phyloP scores from a whole-genome alignment of 2,888 invertebrate species.

The Rhagophthalmus giganteus region DNA sequence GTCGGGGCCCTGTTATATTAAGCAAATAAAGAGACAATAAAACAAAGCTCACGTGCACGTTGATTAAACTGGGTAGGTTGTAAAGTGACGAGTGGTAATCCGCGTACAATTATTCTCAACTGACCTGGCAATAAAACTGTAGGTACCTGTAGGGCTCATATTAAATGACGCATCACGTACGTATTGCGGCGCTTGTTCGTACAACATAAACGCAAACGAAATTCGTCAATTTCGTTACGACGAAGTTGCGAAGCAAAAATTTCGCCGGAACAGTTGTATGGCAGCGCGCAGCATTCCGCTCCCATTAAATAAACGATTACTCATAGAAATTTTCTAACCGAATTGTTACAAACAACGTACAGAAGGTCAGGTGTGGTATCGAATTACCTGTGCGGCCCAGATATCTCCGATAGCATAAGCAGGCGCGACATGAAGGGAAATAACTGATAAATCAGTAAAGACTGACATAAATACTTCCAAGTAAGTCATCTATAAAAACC shows the following conservation, averaged over 20 bases:
- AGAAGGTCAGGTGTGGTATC: slow-evolving; percentile 34
- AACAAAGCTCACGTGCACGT: slow-evolving; percentile 30
- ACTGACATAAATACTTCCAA: slow-evolving; percentile 44
- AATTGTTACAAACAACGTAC: slow-evolving; percentile 24
- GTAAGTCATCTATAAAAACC: slow-evolving; percentile 44
- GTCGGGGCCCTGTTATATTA: slow-evolving; percentile 27
- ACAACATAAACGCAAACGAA: too few relatives aligned
- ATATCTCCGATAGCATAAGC: slow-evolving; percentile 39
- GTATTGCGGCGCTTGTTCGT: too few relatives aligned
- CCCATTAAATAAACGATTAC: slow-evolving; percentile 14
- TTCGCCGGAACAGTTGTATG: too few relatives aligned
- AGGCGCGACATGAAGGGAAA: slow-evolving; percentile 43
- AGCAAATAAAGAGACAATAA: slow-evolving; percentile 33
- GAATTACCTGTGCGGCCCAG: slow-evolving; percentile 34
- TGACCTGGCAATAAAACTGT: slow-evolving; percentile 30
- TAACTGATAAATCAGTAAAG: slow-evolving; percentile 43
- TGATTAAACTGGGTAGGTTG: slow-evolving; percentile 31
- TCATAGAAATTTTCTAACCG: slow-evolving; percentile 23
- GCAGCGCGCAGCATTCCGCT: slow-evolving; percentile 6
- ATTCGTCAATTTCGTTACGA: slow-evolving; percentile 3
- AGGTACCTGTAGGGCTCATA: slow-evolving; percentile 15
- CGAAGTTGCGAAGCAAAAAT: background rate
- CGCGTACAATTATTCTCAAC: slow-evolving; percentile 31
- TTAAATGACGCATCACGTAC: slow-evolving; percentile 11
- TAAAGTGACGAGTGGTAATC: slow-evolving; percentile 33